Conservation (phyloP, 2,113 vertebrate species). For the Heterochromis multidens region DNA sequence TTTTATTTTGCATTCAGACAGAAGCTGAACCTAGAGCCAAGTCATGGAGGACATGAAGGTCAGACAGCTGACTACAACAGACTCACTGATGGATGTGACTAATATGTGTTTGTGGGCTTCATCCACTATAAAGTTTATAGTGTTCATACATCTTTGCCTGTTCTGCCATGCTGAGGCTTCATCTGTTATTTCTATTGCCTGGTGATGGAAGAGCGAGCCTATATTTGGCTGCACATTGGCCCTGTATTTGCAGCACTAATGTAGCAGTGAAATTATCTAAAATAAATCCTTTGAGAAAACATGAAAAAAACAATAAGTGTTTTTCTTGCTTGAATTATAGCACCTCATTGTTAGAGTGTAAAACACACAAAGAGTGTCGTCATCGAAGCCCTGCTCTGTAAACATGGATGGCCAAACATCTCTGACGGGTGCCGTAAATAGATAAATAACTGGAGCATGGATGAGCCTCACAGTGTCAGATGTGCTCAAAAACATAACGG, state of each 20-base stretch:
- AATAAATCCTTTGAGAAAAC: neutral
- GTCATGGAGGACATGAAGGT: neutral
- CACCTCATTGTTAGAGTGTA: neutral
- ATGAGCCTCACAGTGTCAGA: slow-evolving; percentile 35
- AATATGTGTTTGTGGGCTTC: neutral
- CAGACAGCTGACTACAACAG: neutral
- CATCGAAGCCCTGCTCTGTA: neutral
- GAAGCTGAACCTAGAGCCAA: neutral
- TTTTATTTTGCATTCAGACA: neutral
- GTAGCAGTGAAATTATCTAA: neutral
- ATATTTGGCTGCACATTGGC: neutral
- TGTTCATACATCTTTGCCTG: neutral
- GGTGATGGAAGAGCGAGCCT: neutral
- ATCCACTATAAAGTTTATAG: neutral
- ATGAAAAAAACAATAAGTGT: neutral
- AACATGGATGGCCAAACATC: slow-evolving; percentile 36
- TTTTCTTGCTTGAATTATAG: neutral
- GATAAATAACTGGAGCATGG: slow-evolving; percentile 49
- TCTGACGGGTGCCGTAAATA: slow-evolving; percentile 39
- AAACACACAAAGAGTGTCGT: neutral
- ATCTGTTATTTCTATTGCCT: neutral
- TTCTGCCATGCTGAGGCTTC: neutral
- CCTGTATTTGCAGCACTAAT: neutral
- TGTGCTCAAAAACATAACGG: slow-evolving; percentile 34
- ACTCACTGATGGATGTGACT: neutral